These are phyloP conservation scores for Ectemnius lituratus DNA, from an alignment of 2,888 invertebrate genomes.

Conservation along the genomic window DNA sequence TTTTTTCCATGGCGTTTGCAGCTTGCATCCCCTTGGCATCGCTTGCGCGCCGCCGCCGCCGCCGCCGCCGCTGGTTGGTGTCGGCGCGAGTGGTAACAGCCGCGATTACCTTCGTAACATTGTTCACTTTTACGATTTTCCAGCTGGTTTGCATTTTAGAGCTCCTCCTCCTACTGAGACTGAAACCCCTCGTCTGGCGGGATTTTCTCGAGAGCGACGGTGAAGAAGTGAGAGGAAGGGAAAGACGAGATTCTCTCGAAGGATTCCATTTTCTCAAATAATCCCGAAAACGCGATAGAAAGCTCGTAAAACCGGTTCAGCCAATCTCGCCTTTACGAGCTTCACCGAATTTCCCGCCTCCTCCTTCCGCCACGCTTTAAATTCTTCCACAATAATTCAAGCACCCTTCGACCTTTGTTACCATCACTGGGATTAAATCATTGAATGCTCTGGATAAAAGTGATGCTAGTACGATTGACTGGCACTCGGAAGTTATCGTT, in stretches of 20 bases:
- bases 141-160: conserved; percentile 69
- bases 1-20: conserved; percentile 9
- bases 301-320: conserved; percentile 68
- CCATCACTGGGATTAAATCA: too few relatives aligned
- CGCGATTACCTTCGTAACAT: conserved; percentile 64
- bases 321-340: conserved; percentile 73
- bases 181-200: not conserved
- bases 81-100: conserved; percentile 11
- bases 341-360: conserved; percentile 20
- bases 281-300: conserved; percentile 70
- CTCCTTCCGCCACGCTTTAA: too few relatives aligned
- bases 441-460: too few relatives aligned
- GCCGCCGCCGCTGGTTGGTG: too few relatives aligned
- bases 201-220: conserved; percentile 22
- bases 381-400: too few relatives aligned
- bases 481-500: too few relatives aligned
- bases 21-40: conserved; percentile 44
- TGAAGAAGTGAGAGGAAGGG: too few relatives aligned
- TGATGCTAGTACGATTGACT: too few relatives aligned
- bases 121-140: conserved; percentile 68
- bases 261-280: conserved; percentile 74
- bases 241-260: conserved; percentile 43
- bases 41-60: too few relatives aligned
- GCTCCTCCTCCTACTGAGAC: conserved; percentile 12
- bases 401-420: too few relatives aligned